Percentiles rank a stretch among this genome's conserved stretches.
Evolutionary conservation across 2,888 invertebrate genomes (phyloP).

Genomic region (Baronia brevicornis): DNA sequence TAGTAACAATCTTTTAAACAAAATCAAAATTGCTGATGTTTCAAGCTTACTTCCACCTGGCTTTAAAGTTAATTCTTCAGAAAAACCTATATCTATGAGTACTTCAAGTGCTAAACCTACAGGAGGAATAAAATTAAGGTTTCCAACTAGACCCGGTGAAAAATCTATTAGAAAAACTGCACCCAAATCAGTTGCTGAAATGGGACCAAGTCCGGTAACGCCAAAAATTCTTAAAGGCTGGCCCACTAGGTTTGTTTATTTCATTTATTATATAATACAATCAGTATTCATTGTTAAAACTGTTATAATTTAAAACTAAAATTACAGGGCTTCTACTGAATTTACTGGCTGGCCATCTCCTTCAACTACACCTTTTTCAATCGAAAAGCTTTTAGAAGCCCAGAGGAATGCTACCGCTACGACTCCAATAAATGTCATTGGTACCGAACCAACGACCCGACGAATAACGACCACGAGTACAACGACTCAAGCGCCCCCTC

Average conservation of each 20-base stretch:
- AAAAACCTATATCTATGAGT: conserved; percentile 30
- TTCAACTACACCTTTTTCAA: conserved; percentile 89
- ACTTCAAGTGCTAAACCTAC: conserved; percentile 48
- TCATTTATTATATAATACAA: not conserved
- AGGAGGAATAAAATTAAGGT: conserved; percentile 81
- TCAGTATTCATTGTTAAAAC: not conserved
- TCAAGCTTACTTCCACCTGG: conserved; percentile 79
- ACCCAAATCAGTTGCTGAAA: conserved; percentile 57
- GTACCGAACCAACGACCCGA: conserved; percentile 66
- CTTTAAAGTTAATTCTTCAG: conserved; percentile 60
- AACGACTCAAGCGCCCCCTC: conserved; percentile 81
- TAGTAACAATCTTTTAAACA: conserved; percentile 29
- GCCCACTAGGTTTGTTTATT: conserved; percentile 79
- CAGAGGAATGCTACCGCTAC: conserved; percentile 77
- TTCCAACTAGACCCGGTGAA: conserved; percentile 85
- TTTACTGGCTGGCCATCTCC: conserved; percentile 95
- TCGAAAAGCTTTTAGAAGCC: conserved; percentile 84
- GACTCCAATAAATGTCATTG: conserved; percentile 60
- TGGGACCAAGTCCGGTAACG: conserved; percentile 59
- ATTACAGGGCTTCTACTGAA: conserved; percentile 85
- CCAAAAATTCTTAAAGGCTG: conserved; percentile 90
- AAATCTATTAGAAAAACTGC: conserved; percentile 78
- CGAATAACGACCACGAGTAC: conserved; percentile 76
- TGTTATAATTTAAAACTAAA: not conserved
- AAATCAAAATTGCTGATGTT: conserved; percentile 65